Percentiles rank a stretch among this genome's conserved stretches.
phyloP scores from a whole-genome alignment of 1,140 invertebrate species.

The Pollicipes pollicipes region DNA sequence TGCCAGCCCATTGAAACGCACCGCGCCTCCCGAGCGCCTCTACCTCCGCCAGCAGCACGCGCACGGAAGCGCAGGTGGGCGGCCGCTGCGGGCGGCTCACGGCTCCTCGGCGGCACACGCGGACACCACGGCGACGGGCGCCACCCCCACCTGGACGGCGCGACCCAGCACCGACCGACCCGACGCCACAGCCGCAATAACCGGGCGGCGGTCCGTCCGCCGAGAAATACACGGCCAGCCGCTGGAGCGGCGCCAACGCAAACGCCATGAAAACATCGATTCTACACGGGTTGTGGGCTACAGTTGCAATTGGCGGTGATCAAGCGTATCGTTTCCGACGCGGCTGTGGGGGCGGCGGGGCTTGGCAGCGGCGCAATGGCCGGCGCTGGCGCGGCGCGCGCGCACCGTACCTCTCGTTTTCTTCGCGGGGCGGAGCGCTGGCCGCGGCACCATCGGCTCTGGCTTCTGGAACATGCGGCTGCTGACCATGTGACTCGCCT shows the following conservation, averaged over 20 bases:
- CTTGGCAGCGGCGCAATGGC: background rate
- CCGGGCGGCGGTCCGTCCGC: background rate
- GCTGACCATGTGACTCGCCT: background rate
- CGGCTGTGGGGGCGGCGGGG: too few relatives aligned
- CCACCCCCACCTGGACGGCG: too few relatives aligned
- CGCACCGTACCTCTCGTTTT: background rate
- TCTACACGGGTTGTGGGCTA: background rate
- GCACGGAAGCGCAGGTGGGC: too few relatives aligned
- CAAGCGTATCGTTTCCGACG: background rate
- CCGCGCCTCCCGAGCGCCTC: too few relatives aligned
- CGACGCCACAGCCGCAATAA: background rate
- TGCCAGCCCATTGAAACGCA: too few relatives aligned
- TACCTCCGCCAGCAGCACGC: too few relatives aligned
- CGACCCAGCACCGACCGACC: too few relatives aligned
- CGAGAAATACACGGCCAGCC: background rate
- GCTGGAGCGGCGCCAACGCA: background rate
- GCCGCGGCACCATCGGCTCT: background rate
- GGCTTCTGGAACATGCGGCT: background rate
- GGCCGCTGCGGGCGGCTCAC: too few relatives aligned
- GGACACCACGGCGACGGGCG: too few relatives aligned
- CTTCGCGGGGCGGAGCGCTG: background rate
- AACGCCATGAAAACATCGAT: background rate
- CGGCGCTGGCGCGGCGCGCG: too few relatives aligned
- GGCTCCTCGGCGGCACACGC: too few relatives aligned
- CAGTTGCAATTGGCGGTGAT: background rate